Conservation (phyloP, 2,888 invertebrate genomes). For the Drosophila multiciliata region DNA sequence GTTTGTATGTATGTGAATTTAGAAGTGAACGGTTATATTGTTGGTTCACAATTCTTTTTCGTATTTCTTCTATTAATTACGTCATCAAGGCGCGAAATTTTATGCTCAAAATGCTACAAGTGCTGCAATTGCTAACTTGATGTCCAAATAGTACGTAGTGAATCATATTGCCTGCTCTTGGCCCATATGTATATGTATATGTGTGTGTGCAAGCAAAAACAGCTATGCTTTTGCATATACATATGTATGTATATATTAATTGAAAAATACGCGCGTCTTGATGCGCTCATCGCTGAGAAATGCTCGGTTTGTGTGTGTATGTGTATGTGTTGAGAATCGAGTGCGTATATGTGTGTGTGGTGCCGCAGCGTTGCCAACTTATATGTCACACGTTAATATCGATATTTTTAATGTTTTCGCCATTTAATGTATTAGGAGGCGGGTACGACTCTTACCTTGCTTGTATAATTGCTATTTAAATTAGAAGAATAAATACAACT, state of each 20-base stretch:
- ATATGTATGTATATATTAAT: conserved; percentile 63
- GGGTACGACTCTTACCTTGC: conserved; percentile 16
- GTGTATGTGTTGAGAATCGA: conserved; percentile 23
- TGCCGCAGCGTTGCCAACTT: conserved; percentile 74
- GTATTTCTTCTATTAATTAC: conserved; percentile 71
- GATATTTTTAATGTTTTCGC: conserved; percentile 58
- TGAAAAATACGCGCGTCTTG: conserved; percentile 81
- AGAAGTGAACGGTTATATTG: conserved; percentile 37
- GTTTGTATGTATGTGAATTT: conserved; percentile 14
- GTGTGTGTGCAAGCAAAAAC: conserved; percentile 20
- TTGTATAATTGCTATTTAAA: conserved; percentile 14
- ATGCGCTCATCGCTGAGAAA: conserved; percentile 82
- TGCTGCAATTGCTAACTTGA: conserved; percentile 59
- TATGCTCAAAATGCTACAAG: conserved; percentile 57
- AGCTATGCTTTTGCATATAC: conserved; percentile 27
- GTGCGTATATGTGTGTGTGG: conserved; percentile 15
- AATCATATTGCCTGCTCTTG: conserved; percentile 76
- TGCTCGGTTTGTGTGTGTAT: conserved; percentile 50
- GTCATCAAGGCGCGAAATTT: conserved; percentile 71
- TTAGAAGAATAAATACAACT: conserved; percentile 9
- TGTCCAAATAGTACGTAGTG: conserved; percentile 57
- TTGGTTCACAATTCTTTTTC: conserved; percentile 52
- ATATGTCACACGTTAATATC: conserved; percentile 77
- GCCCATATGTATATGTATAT: conserved; percentile 53
- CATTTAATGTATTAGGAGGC: conserved; percentile 38